A percentile compares a stretch with the other conserved stretches of the same genome.
phyloP scores from a whole-genome alignment of 2,113 vertebrate genomes.

The Saimiri boliviensis region DNA sequence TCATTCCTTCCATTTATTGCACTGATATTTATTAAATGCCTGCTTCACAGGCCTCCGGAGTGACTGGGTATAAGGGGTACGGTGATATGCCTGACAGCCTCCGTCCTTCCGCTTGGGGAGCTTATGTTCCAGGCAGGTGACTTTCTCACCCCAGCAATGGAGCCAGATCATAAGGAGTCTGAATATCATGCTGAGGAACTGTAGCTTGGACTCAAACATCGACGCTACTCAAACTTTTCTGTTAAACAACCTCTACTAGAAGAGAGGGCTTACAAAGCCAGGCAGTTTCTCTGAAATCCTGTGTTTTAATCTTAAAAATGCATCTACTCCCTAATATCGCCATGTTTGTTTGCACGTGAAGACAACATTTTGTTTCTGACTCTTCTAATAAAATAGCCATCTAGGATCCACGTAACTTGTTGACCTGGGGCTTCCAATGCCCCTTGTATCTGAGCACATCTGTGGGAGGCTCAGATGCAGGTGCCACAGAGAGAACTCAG shows the following conservation, averaged over 20 bases:
- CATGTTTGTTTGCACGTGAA: slow-evolving; percentile 61
- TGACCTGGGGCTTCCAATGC: not conserved
- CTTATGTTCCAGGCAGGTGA: not conserved
- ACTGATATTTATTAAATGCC: not conserved
- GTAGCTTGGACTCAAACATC: not conserved
- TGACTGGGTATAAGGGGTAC: not conserved
- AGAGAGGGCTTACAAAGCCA: not conserved
- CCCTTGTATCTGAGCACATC: not conserved
- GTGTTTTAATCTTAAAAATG: not conserved
- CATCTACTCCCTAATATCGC: not conserved
- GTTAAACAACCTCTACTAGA: too few species aligned
- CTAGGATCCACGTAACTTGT: slow-evolving; percentile 16
- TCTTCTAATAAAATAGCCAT: slow-evolving; percentile 59
- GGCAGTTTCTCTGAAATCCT: not conserved
- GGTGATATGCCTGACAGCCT: not conserved
- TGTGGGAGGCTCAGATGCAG: rapidly evolving
- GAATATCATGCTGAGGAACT: not conserved
- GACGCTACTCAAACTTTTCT: not conserved
- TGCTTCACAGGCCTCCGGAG: not conserved
- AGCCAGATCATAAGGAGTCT: not conserved
- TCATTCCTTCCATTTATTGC: not conserved
- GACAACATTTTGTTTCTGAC: slow-evolving; percentile 21
- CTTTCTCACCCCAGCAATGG: not conserved
- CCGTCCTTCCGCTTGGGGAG: not conserved
- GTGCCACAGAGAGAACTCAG: not conserved